Evolutionary conservation across 2,888 invertebrate species (phyloP).

Genomic region (Hoplodrina ambigua): DNA sequence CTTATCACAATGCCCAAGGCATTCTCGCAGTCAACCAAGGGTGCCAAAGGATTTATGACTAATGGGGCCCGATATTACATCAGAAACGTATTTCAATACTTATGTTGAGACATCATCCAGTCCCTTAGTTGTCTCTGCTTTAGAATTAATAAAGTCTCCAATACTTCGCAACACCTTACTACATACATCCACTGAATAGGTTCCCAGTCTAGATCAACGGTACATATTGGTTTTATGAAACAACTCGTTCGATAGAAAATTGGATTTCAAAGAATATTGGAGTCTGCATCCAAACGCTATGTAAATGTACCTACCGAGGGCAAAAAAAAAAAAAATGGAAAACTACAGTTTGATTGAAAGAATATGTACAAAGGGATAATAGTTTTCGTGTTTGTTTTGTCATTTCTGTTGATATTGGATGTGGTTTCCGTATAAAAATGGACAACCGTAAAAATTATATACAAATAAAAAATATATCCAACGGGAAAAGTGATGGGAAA

Average conservation of each 20-base stretch:
- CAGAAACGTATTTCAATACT: too few species aligned
- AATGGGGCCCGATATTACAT: too few species aligned
- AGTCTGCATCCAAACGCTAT: constrained; percentile 52
- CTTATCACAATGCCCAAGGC: too few species aligned
- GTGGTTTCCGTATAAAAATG: constrained; percentile 25
- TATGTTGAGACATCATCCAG: too few species aligned
- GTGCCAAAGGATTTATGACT: too few species aligned
- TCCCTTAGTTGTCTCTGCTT: too few species aligned
- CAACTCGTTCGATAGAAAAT: constrained; percentile 58
- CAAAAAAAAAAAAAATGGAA: constrained; percentile 54
- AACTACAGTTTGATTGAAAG: constrained; percentile 52
- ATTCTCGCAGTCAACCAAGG: too few species aligned
- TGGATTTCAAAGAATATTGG: constrained; percentile 63
- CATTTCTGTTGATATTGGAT: constrained; percentile 15
- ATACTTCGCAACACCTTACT: constrained; percentile 1
- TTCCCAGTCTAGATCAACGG: constrained; percentile 41
- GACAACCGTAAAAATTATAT: neutral
- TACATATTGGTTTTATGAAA: constrained; percentile 57
- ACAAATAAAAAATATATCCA: constrained; percentile 1
- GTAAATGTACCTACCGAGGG: constrained; percentile 41
- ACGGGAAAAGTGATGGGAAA: neutral
- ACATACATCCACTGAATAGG: constrained; percentile 7
- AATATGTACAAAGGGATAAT: constrained; percentile 49
- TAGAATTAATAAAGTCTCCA: neutral
- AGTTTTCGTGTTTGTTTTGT: constrained; percentile 44